Evolutionary conservation across 2,888 invertebrate genomes (phyloP).

Genomic region (Corythucha ciliata): DNA sequence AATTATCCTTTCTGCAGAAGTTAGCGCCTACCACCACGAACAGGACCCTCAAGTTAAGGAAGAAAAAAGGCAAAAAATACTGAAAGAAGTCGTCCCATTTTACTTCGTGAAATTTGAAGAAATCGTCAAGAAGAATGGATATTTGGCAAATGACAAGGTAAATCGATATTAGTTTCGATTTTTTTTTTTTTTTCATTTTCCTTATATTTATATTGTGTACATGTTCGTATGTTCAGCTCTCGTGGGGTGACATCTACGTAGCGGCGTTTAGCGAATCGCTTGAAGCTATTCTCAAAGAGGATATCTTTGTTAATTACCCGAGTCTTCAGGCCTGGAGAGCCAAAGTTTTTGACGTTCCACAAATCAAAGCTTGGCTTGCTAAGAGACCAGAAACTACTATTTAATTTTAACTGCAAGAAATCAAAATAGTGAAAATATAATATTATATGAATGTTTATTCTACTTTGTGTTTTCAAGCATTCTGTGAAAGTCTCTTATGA

Average conservation of each 20-base stretch:
- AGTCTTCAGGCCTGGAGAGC: slow-evolving; percentile 49
- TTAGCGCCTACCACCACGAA: slow-evolving; percentile 40
- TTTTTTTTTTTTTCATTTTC: no score
- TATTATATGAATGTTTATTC: no score
- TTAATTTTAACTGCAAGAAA: no score
- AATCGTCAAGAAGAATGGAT: slow-evolving; percentile 51
- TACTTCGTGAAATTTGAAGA: slow-evolving; percentile 50
- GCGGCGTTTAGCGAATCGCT: slow-evolving; percentile 45
- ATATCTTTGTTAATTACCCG: slow-evolving; percentile 49
- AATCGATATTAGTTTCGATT: not conserved
- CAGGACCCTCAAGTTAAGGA: slow-evolving; percentile 46
- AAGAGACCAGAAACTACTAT: slow-evolving; percentile 47
- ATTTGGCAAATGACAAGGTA: slow-evolving; percentile 48
- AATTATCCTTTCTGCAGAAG: slow-evolving; percentile 20
- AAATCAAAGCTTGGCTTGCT: slow-evolving; percentile 55
- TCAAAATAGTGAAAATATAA: no score
- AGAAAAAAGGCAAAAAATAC: slow-evolving; percentile 44
- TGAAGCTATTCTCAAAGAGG: slow-evolving; percentile 47
- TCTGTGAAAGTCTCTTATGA: no score
- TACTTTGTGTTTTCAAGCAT: no score
- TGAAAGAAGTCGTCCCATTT: slow-evolving; percentile 49
- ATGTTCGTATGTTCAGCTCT: slow-evolving; percentile 43
- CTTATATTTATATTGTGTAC: no score
- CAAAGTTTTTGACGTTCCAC: slow-evolving; percentile 48
- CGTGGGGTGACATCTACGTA: slow-evolving; percentile 57